Conservation (phyloP, 2,113 vertebrate genomes). For the Gallinago jamesoni region DNA sequence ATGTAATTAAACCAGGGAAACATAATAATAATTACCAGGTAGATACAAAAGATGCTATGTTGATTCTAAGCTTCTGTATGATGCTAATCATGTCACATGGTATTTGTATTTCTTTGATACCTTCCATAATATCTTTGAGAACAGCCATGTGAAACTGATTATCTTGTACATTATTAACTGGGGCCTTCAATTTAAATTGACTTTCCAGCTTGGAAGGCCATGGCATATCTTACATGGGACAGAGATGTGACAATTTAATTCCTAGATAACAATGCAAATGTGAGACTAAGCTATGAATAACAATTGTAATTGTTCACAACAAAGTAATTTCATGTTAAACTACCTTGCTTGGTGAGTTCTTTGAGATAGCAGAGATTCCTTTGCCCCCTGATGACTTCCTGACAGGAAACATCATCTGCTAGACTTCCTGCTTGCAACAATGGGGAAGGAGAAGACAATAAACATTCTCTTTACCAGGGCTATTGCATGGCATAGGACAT, state of each 20-base stretch:
- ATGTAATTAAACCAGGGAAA: slow-evolving; percentile 34
- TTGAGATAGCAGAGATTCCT: neutral
- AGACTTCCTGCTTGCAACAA: slow-evolving; percentile 27
- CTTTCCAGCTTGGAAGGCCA: slow-evolving; percentile 21
- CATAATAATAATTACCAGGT: neutral
- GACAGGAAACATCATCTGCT: neutral
- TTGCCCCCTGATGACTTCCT: neutral
- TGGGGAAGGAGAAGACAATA: neutral
- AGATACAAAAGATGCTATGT: neutral
- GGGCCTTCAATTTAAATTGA: neutral
- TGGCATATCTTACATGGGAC: neutral
- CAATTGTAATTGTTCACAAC: neutral
- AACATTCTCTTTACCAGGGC: neutral
- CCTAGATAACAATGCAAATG: slow-evolving; percentile 26
- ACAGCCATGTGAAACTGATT: slow-evolving; percentile 29
- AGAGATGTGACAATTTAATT: slow-evolving; percentile 5
- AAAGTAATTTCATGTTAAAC: neutral
- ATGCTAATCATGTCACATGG: neutral
- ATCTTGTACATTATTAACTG: slow-evolving; percentile 18
- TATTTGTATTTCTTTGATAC: slow-evolving; percentile 26
- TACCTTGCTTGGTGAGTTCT: neutral
- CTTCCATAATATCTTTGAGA: slow-evolving; percentile 11
- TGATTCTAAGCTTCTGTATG: neutral
- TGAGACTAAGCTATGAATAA: slow-evolving; percentile 8
- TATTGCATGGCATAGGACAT: neutral